phyloP scores from a whole-genome alignment of 2,888 invertebrate species.

The Protodeltote pygarga region DNA sequence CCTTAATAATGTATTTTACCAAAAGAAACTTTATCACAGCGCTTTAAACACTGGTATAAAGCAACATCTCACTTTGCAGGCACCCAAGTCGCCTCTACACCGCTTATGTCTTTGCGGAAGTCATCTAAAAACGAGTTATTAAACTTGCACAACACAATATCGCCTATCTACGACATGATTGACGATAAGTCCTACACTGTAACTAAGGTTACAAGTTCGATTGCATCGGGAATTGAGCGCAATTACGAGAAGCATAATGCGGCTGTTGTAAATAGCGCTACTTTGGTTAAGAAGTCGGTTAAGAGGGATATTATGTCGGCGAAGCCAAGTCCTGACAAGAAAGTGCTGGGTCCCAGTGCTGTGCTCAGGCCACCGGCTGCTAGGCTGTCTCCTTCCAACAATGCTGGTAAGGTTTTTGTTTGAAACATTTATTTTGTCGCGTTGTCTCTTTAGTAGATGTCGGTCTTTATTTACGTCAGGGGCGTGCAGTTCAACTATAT shows the following conservation, averaged over 20 bases:
- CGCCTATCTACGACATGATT: conserved; percentile 77
- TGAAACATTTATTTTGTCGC: too few relatives aligned
- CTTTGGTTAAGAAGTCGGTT: conserved; percentile 67
- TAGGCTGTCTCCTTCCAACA: conserved; percentile 56
- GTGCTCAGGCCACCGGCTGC: conserved; percentile 51
- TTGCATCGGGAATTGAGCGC: conserved; percentile 54
- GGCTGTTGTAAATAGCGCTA: conserved; percentile 73
- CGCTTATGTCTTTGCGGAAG: conserved; percentile 63
- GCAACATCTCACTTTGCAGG: conserved; percentile 57
- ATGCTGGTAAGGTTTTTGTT: conserved; percentile 65
- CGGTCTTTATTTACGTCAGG: too few relatives aligned
- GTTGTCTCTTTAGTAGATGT: too few relatives aligned
- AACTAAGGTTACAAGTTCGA: conserved; percentile 55
- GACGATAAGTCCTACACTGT: conserved; percentile 73
- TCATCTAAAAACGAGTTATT: conserved; percentile 65
- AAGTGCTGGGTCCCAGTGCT: conserved; percentile 50
- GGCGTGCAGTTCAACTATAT: too few relatives aligned
- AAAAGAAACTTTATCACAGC: not conserved
- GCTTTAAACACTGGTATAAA: conserved; percentile 13
- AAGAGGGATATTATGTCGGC: conserved; percentile 73
- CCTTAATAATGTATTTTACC: not conserved
- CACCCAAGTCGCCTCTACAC: conserved; percentile 76
- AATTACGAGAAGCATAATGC: conserved; percentile 66
- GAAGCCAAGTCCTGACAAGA: conserved; percentile 67
- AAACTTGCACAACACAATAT: conserved; percentile 75